phyloP scores from a whole-genome alignment of 2,113 vertebrate genomes.

The Sigmodon hispidus region DNA sequence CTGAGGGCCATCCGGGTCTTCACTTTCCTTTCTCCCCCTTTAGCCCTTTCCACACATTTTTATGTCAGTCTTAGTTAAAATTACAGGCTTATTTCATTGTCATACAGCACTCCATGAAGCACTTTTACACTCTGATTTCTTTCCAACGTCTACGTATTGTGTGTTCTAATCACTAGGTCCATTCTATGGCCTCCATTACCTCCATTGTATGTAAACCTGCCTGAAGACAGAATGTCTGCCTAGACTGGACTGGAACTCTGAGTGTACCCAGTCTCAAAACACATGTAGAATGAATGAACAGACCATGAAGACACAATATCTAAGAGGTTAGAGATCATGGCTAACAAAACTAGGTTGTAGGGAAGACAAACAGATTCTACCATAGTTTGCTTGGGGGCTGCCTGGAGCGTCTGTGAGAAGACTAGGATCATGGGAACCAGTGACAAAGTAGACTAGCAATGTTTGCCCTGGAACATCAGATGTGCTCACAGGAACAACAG shows the following conservation, averaged over 20 bases:
- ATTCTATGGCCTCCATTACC: background rate
- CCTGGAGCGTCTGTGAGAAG: background rate
- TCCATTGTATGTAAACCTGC: background rate
- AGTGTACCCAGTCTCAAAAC: background rate
- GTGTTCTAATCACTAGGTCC: background rate
- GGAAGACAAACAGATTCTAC: background rate
- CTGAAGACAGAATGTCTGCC: background rate
- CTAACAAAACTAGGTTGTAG: background rate
- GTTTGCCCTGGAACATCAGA: background rate
- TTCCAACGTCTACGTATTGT: background rate
- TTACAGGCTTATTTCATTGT: background rate
- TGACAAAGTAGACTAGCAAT: conserved; percentile 1
- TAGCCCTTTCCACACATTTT: background rate
- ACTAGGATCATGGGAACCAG: background rate
- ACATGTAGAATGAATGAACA: background rate
- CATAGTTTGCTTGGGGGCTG: background rate
- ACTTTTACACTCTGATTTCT: background rate
- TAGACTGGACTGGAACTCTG: background rate
- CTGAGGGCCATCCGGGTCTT: background rate
- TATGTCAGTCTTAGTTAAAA: conserved; percentile 1
- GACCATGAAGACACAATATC: background rate
- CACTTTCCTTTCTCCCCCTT: background rate
- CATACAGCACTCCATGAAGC: background rate
- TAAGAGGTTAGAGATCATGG: background rate
- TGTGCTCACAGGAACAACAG: background rate